Evolutionary conservation across 2,797 vertebrate genomes (phyloP).

Genomic region (Meriones psammophilus): DNA sequence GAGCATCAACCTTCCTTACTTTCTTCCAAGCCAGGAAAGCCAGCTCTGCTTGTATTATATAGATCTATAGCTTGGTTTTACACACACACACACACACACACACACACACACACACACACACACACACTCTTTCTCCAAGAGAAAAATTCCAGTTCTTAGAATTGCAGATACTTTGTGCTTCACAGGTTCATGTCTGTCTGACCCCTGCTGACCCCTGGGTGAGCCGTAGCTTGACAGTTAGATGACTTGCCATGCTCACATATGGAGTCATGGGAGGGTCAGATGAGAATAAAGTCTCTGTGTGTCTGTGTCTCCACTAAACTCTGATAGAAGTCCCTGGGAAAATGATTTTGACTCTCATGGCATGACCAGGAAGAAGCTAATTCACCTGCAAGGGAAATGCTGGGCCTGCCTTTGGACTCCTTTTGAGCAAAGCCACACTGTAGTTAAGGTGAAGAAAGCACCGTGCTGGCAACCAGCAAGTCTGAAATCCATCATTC

Average conservation of each 20-base stretch:
- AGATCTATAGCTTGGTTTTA: neutral
- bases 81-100: neutral
- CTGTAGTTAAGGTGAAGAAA: neutral
- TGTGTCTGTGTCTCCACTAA: neutral
- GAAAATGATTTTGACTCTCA: neutral
- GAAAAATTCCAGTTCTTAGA: neutral
- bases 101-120: neutral
- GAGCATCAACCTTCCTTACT: neutral
- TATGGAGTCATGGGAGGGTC: neutral
- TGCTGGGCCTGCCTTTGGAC: constrained; percentile 1
- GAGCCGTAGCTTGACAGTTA: neutral
- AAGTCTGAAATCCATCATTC: neutral
- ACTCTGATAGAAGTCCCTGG: neutral
- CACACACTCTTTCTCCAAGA: neutral
- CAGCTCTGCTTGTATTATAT: neutral
- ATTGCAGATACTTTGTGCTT: neutral
- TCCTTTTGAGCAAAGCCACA: neutral
- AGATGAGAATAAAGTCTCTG: neutral
- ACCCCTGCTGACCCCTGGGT: neutral
- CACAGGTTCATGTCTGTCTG: neutral
- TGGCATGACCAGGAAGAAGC: neutral
- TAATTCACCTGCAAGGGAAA: constrained; percentile 44
- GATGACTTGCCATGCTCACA: neutral
- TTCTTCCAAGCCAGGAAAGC: neutral
- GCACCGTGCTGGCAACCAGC: neutral